Conservation (phyloP, 2,888 invertebrate genomes). For the Abrostola triplasia region DNA sequence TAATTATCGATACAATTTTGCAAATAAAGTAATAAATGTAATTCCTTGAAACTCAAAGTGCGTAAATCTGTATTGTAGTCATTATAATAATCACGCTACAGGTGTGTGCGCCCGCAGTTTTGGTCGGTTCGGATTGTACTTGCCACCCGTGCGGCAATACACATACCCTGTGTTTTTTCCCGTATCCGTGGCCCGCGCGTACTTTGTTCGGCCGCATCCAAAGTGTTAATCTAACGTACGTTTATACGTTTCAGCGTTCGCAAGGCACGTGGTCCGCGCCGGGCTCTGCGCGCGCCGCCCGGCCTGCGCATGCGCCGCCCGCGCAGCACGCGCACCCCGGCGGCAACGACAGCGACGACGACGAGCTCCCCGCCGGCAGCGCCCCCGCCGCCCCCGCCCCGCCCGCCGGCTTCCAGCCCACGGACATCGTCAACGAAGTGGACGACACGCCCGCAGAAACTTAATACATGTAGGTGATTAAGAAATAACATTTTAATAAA, state of each 20-base stretch:
- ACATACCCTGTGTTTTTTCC: too few relatives aligned
- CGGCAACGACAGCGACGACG: slow-evolving; percentile 89
- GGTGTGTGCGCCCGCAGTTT: too few relatives aligned
- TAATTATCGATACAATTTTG: too few relatives aligned
- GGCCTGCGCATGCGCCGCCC: slow-evolving; percentile 45
- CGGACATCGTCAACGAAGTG: slow-evolving; percentile 87
- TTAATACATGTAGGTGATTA: slow-evolving; percentile 26
- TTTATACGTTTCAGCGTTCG: slow-evolving; percentile 38
- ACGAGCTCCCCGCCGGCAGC: slow-evolving; percentile 90
- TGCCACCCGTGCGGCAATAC: too few relatives aligned
- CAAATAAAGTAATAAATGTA: too few relatives aligned
- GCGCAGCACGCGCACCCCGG: slow-evolving; percentile 84
- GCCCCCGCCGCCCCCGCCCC: slow-evolving; percentile 85
- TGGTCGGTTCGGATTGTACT: too few relatives aligned
- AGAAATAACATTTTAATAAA: slow-evolving; percentile 23
- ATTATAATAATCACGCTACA: too few relatives aligned
- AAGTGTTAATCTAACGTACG: too few relatives aligned
- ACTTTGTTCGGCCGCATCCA: too few relatives aligned
- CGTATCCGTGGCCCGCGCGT: too few relatives aligned
- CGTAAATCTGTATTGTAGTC: too few relatives aligned
- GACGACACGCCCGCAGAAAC: slow-evolving; percentile 61
- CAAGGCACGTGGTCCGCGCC: slow-evolving; percentile 88
- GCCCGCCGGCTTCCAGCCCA: slow-evolving; percentile 70
- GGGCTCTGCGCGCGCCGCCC: slow-evolving; percentile 73
- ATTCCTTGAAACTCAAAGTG: too few relatives aligned